A percentile compares a stretch with the other conserved stretches of the same genome.
Evolutionary conservation across 1,140 invertebrate genomes (phyloP).

Genomic region (Nymphalis io): DNA sequence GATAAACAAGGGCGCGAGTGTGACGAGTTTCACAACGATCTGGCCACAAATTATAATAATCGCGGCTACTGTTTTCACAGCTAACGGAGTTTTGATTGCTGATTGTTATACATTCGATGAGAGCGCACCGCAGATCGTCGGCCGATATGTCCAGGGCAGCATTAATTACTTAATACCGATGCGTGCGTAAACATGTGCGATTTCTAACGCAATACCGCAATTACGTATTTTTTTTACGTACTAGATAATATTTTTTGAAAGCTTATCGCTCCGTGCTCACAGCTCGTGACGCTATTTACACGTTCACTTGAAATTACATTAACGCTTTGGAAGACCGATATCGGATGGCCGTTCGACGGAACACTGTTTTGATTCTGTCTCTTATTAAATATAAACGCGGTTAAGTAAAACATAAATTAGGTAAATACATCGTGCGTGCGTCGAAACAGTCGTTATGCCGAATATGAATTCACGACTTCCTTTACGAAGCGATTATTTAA

Average conservation of each 20-base stretch:
- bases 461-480: conserved; percentile 61
- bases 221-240: conserved; percentile 69
- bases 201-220: conserved; percentile 72
- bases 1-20: conserved; percentile 64
- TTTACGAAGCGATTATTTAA: conserved; percentile 57
- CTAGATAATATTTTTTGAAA: conserved; percentile 69
- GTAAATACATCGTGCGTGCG: conserved; percentile 36
- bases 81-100: conserved; percentile 57
- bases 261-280: conserved; percentile 68
- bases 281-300: conserved; percentile 67
- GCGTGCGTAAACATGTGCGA: conserved; percentile 67
- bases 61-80: conserved; percentile 63
- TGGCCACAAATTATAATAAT: conserved; percentile 61
- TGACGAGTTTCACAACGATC: conserved; percentile 50
- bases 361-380: conserved; percentile 20
- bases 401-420: conserved; percentile 21
- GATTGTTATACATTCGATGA: conserved; percentile 63
- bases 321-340: conserved; percentile 32
- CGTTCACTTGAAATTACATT: conserved; percentile 52
- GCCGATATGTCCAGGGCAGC: conserved; percentile 60
- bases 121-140: conserved; percentile 65
- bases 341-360: conserved; percentile 15
- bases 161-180: conserved; percentile 78
- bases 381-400: conserved; percentile 6
- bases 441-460: conserved; percentile 42